Percentiles rank a stretch among this genome's conserved stretches.
phyloP scores from a whole-genome alignment of 2,113 vertebrate species.

The Microcebus tavaratra region DNA sequence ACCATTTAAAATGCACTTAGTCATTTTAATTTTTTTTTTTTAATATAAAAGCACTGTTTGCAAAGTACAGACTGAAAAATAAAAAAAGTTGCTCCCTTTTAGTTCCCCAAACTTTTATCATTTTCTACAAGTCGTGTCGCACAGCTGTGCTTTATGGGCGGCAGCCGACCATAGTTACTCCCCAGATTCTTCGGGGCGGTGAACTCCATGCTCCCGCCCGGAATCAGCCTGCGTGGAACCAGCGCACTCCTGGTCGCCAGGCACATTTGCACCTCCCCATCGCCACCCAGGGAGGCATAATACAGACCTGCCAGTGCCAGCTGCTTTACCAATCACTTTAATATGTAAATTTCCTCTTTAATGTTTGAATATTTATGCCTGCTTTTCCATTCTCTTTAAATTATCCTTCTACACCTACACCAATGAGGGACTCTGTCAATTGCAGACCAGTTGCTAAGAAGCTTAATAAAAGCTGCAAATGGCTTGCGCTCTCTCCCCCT shows the following conservation, averaged over 20 bases:
- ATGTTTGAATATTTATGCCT: neutral
- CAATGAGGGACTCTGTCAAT: neutral
- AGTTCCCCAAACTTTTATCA: too few species aligned
- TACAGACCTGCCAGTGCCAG: neutral
- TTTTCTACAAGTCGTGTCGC: too few species aligned
- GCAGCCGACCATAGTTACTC: neutral
- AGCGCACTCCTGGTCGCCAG: neutral
- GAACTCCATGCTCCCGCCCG: neutral
- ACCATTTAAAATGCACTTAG: too few species aligned
- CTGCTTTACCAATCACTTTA: neutral
- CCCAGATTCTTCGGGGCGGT: neutral
- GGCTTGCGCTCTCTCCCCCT: neutral
- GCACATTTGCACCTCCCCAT: neutral
- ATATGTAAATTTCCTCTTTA: constrained; percentile 10
- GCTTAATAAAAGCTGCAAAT: neutral
- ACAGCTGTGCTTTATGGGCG: neutral
- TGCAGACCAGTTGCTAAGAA: neutral
- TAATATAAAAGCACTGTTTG: too few species aligned
- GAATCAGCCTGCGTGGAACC: neutral
- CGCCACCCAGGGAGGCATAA: neutral
- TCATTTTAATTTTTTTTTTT: too few species aligned
- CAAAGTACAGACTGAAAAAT: too few species aligned
- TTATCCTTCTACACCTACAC: neutral
- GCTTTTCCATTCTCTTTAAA: neutral
- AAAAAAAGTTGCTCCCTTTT: too few species aligned